Conservation (phyloP, 2,113 vertebrate genomes). For the Hiodon alosoides region DNA sequence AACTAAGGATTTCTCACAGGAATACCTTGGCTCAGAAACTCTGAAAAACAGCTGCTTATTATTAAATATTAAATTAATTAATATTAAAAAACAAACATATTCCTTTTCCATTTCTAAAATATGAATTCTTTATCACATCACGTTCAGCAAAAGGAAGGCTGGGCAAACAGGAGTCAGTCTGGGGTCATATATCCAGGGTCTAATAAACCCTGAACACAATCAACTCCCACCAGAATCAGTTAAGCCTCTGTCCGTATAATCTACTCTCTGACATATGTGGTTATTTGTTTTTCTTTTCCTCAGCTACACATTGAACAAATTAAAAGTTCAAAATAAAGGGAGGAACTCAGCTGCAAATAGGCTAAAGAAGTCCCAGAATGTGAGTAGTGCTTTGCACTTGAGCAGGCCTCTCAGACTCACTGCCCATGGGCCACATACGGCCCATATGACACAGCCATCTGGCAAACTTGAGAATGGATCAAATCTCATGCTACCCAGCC, state of each 20-base stretch:
- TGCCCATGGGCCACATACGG: constrained; percentile 46
- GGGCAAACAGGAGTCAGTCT: too few species aligned
- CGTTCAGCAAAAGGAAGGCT: background rate
- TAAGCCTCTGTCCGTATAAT: background rate
- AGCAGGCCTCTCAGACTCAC: constrained; percentile 45
- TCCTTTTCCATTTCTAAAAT: too few species aligned
- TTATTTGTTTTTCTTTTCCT: constrained; percentile 24
- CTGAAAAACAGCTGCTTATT: too few species aligned
- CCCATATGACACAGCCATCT: constrained; percentile 66
- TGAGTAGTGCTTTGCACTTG: constrained; percentile 53
- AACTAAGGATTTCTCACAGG: background rate
- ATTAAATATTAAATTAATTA: too few species aligned
- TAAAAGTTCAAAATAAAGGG: constrained; percentile 53
- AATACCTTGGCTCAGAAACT: background rate
- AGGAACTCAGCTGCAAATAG: constrained; percentile 55
- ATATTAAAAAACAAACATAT: too few species aligned
- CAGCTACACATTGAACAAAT: constrained; percentile 55
- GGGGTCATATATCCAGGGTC: background rate
- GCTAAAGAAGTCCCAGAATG: constrained; percentile 47
- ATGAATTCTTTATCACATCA: too few species aligned
- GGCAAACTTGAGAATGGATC: constrained; percentile 58
- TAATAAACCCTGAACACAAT: background rate
- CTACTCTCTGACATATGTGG: background rate
- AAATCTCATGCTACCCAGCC: constrained; percentile 57
- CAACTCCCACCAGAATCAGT: background rate